These are phyloP conservation scores for Nyleta sp. DNA, from an alignment of 2,888 invertebrate species.

Conservation along the genomic window DNA sequence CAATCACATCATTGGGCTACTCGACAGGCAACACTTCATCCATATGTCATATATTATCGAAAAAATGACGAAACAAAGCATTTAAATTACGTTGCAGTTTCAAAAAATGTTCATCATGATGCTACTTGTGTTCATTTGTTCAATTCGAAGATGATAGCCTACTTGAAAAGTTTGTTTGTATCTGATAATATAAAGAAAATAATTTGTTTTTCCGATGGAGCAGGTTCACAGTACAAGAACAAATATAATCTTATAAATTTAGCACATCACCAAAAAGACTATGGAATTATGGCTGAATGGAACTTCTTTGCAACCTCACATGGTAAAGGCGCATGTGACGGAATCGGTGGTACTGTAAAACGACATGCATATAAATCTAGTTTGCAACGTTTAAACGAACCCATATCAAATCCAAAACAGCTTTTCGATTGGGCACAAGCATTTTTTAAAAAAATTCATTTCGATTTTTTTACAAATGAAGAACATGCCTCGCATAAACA, in stretches of 20 bases:
- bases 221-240: too few relatives aligned
- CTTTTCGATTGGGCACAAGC: background rate
- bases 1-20: conserved; percentile 34
- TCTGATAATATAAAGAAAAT: too few relatives aligned
- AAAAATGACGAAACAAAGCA: background rate
- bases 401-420: background rate
- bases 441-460: background rate
- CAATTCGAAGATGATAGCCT: conserved; percentile 6
- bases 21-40: conserved; percentile 23
- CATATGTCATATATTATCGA: conserved; percentile 22
- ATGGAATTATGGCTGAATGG: too few relatives aligned
- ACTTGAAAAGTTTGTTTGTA: conserved; percentile 24
- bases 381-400: background rate
- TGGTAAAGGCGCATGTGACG: too few relatives aligned
- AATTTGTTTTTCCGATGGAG: too few relatives aligned
- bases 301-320: too few relatives aligned
- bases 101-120: conserved; percentile 22
- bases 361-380: too few relatives aligned
- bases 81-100: conserved; percentile 26
- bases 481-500: background rate
- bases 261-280: too few relatives aligned
- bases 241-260: too few relatives aligned
- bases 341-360: too few relatives aligned
- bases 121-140: conserved; percentile 22
- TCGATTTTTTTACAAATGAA: background rate